Evolutionary conservation across 2,113 vertebrate species (phyloP).

Genomic region (Nibea albiflora): DNA sequence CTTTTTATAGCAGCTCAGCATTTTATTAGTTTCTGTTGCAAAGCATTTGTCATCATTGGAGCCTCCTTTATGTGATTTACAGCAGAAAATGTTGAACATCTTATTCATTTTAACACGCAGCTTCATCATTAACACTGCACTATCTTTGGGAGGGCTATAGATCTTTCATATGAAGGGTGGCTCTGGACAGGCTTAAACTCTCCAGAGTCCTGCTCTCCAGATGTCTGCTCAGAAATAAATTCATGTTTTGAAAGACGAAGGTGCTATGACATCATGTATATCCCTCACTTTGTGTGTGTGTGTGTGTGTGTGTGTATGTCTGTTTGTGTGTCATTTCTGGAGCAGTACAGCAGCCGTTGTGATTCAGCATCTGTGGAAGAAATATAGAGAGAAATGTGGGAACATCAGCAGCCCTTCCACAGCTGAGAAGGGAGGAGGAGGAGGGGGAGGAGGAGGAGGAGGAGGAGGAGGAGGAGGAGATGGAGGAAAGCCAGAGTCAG

Average conservation of each 20-base stretch:
- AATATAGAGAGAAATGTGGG: constrained; percentile 65
- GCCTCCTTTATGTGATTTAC: constrained; percentile 67
- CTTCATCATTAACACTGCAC: constrained; percentile 66
- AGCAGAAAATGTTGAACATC: constrained; percentile 49
- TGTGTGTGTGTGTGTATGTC: constrained; percentile 29
- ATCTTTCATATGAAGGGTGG: constrained; percentile 67
- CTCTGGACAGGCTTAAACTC: constrained; percentile 58
- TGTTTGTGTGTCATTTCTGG: constrained; percentile 37
- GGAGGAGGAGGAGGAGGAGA: constrained; percentile 52
- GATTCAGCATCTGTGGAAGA: constrained; percentile 83
- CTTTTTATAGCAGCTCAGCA: constrained; percentile 49
- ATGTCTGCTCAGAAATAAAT: constrained; percentile 72
- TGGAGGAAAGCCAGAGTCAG: constrained; percentile 16
- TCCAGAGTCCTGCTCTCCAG: constrained; percentile 64
- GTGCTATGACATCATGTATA: constrained; percentile 59
- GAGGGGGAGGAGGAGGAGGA: constrained; percentile 50
- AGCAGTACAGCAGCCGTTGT: constrained; percentile 80
- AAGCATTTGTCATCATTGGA: constrained; percentile 73
- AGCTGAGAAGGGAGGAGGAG: constrained; percentile 61
- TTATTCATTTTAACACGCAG: constrained; percentile 71
- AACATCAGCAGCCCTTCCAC: constrained; percentile 57
- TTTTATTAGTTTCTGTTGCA: constrained; percentile 74
- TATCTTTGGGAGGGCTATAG: constrained; percentile 61
- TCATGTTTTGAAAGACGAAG: constrained; percentile 53
- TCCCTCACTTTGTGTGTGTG: constrained; percentile 40